Evolutionary conservation across 2,113 vertebrate species (phyloP).

Genomic region (Callochromis pleurospilus): DNA sequence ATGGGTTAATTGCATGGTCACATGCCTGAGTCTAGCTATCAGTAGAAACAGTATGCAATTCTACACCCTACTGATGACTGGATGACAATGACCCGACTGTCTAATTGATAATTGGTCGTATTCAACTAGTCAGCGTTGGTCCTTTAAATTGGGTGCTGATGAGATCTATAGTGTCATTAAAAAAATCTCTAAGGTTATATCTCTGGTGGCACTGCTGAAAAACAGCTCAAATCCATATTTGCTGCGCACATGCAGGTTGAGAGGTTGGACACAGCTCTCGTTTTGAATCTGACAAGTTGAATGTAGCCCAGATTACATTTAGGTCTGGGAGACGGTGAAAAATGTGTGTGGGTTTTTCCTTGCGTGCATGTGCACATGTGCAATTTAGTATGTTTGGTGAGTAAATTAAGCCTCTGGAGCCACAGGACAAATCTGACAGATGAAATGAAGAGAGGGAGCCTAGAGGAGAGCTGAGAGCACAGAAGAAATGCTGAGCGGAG

Average conservation of each 20-base stretch:
- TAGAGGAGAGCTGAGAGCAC: conserved; percentile 2
- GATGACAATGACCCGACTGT: background rate
- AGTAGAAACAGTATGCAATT: background rate
- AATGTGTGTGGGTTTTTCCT: conserved; percentile 14
- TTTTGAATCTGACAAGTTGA: conserved; percentile 5
- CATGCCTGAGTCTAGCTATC: background rate
- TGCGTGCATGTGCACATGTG: conserved; percentile 6
- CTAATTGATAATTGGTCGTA: conserved; percentile 3
- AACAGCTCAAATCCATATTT: background rate
- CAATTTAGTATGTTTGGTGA: conserved; percentile 49
- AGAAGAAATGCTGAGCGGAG: conserved; percentile 16
- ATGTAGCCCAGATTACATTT: conserved; percentile 6
- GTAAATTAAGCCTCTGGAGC: conserved; percentile 61
- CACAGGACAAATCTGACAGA: conserved; percentile 58
- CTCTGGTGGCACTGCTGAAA: background rate
- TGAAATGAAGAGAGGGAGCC: background rate
- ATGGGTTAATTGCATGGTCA: conserved; percentile 27
- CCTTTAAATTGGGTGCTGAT: background rate
- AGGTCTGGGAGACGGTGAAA: background rate
- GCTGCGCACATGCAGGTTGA: background rate
- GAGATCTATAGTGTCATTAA: background rate
- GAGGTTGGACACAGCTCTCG: background rate
- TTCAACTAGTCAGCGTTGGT: conserved; percentile 12
- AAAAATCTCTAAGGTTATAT: background rate
- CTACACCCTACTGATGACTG: background rate